Evolutionary conservation across 2,797 vertebrate species (phyloP).

Genomic region (Intellagama lesueurii): DNA sequence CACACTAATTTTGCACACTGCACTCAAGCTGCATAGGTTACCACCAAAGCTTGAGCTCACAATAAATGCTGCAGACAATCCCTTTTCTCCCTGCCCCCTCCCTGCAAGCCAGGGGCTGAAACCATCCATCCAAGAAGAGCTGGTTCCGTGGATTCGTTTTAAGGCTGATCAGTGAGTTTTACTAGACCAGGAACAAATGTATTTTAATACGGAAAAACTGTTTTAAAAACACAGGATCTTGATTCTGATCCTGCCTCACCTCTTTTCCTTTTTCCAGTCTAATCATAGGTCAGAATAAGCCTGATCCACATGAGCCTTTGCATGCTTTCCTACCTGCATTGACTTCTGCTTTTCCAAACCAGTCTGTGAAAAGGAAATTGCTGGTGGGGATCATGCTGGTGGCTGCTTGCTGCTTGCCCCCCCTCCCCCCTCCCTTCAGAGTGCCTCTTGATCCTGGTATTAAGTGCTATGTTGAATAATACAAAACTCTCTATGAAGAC

Average conservation of each 20-base stretch:
- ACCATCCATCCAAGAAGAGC: not conserved
- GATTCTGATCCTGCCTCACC: not conserved
- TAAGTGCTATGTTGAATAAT: constrained; percentile 75
- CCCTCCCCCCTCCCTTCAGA: constrained; percentile 55
- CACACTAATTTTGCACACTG: not conserved
- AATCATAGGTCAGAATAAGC: not conserved
- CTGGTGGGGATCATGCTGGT: constrained; percentile 44
- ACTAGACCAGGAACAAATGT: not conserved
- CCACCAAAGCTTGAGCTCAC: not conserved
- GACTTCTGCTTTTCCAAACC: not conserved
- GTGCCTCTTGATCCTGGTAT: constrained; percentile 76
- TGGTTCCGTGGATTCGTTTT: not conserved
- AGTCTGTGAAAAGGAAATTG: constrained; percentile 15
- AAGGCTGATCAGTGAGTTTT: not conserved
- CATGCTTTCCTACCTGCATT: not conserved
- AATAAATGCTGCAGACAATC: not conserved
- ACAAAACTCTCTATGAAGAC: constrained; percentile 69
- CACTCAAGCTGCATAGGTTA: not conserved
- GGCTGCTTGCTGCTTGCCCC: constrained; percentile 71
- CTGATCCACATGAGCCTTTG: not conserved
- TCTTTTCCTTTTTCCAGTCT: not conserved
- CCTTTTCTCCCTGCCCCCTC: not conserved
- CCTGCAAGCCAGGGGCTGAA: not conserved
- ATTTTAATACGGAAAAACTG: not conserved
- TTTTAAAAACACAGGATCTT: not conserved